Conservation (phyloP, 2,113 vertebrate species). For the Plestiodon gilberti region DNA sequence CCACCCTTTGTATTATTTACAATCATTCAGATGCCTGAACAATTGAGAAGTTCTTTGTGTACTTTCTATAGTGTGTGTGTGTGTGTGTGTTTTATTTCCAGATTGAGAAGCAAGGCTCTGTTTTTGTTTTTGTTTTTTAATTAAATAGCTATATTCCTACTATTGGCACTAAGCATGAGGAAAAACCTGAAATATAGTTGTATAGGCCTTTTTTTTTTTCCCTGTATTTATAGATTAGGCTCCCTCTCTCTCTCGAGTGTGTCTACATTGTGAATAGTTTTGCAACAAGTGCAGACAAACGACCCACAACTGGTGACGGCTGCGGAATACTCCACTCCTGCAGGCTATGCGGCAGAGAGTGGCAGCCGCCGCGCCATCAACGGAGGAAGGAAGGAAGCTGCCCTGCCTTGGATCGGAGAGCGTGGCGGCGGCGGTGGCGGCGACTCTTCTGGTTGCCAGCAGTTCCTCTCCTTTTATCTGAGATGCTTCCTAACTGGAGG, state of each 20-base stretch:
- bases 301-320: background rate
- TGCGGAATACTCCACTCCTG: background rate
- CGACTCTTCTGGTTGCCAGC: fast-evolving
- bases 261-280: background rate
- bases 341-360: background rate
- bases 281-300: background rate
- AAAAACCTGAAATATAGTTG: background rate
- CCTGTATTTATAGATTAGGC: no score
- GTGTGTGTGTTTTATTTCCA: background rate
- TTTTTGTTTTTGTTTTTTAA: background rate
- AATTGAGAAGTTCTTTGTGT: background rate
- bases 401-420: background rate
- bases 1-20: background rate
- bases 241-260: background rate
- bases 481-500: background rate
- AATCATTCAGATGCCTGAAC: background rate
- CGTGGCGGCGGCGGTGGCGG: no score
- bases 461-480: fast-evolving
- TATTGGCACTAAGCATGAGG: no score
- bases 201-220: background rate
- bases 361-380: background rate
- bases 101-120: background rate
- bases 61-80: background rate
- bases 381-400: background rate
- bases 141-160: no score